A percentile compares a stretch with the other conserved stretches of the same genome.
phyloP scores from a whole-genome alignment of 2,797 vertebrate species.

The Ambastaia sidthimunki region DNA sequence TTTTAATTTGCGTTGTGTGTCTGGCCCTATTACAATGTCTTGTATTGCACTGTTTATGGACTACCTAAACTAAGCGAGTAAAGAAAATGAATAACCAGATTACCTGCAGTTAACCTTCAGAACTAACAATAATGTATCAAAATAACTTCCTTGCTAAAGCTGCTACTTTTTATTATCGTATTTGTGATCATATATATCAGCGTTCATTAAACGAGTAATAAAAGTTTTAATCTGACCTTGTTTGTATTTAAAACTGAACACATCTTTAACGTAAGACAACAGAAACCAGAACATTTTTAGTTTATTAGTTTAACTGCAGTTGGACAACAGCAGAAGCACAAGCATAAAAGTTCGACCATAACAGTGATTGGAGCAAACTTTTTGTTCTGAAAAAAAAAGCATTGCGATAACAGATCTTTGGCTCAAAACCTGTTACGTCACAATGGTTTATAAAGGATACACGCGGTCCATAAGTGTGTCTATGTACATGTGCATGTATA shows the following conservation, averaged over 20 bases:
- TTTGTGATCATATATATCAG: neutral
- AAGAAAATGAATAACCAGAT: too few species aligned
- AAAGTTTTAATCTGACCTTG: too few species aligned
- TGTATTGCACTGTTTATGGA: too few species aligned
- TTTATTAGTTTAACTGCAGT: slow-evolving; percentile 93
- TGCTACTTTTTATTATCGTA: slow-evolving; percentile 1
- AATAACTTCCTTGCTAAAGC: neutral
- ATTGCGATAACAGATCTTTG: slow-evolving; percentile 93
- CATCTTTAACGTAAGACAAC: neutral
- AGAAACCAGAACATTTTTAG: slow-evolving; percentile 78
- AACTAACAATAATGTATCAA: too few species aligned
- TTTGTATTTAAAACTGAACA: neutral
- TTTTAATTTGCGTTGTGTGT: slow-evolving; percentile 54
- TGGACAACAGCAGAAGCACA: slow-evolving; percentile 94
- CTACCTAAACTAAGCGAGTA: too few species aligned
- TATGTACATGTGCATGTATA: slow-evolving; percentile 60
- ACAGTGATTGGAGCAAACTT: slow-evolving; percentile 93
- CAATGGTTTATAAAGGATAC: slow-evolving; percentile 84
- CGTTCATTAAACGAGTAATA: neutral
- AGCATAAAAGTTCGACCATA: slow-evolving; percentile 96
- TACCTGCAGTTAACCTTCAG: too few species aligned
- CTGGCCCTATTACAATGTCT: too few species aligned
- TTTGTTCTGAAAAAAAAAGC: slow-evolving; percentile 82
- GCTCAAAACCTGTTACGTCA: slow-evolving; percentile 89
- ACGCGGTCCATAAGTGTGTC: slow-evolving; percentile 57